These are phyloP conservation scores for Macrosiphum euphorbiae DNA, from an alignment of 2,888 invertebrate species.

Conservation along the genomic window DNA sequence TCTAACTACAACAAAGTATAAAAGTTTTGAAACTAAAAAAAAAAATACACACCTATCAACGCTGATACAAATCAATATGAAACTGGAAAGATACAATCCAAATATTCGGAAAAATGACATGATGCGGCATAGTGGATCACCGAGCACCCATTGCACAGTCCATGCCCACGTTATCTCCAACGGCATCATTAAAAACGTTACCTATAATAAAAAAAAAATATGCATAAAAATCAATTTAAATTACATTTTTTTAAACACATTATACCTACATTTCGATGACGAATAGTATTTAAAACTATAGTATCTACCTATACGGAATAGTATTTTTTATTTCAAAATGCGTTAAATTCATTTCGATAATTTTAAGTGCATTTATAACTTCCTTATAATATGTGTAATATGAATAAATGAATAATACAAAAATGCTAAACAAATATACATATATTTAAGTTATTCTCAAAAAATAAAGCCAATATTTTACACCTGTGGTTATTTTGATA, in stretches of 20 bases:
- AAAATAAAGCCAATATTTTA: neutral
- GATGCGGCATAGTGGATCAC: constrained; percentile 86
- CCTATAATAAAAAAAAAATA: constrained; percentile 72
- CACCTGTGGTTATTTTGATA: neutral
- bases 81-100: constrained; percentile 88
- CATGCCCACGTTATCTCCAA: constrained; percentile 90
- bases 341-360: neutral
- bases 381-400: neutral
- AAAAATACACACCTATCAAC: constrained; percentile 80
- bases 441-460: neutral
- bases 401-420: neutral
- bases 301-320: neutral
- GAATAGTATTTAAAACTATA: neutral
- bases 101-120: constrained; percentile 90
- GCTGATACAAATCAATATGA: constrained; percentile 90
- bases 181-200: constrained; percentile 91
- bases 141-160: constrained; percentile 89
- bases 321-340: neutral
- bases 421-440: neutral
- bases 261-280: neutral
- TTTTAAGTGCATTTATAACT: neutral
- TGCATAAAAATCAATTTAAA: neutral
- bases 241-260: neutral
- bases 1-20: neutral
- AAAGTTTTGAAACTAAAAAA: neutral